These are phyloP conservation scores for Tenthredo livida DNA, from an alignment of 2,888 invertebrate species.

Conservation along the genomic window DNA sequence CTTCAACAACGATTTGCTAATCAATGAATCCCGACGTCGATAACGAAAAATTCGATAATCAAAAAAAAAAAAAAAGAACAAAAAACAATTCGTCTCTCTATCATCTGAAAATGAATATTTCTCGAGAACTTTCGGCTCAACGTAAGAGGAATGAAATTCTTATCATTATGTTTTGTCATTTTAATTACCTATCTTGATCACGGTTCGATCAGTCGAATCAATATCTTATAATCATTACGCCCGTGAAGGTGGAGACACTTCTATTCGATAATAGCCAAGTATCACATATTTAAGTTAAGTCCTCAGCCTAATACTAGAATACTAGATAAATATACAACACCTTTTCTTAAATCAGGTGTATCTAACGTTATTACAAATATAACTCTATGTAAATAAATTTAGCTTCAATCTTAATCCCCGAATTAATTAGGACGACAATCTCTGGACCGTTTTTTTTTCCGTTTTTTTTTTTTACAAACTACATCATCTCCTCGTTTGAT, in stretches of 20 bases:
- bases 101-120: not conserved
- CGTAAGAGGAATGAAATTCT: not conserved
- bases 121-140: not conserved
- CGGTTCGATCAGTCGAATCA: constrained; percentile 13
- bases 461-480: not conserved
- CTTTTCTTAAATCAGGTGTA: not conserved
- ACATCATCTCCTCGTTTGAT: not conserved
- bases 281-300: constrained; percentile 42
- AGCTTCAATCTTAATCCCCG: constrained; percentile 35
- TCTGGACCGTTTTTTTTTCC: not conserved
- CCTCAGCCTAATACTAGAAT: constrained; percentile 38
- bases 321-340: constrained; percentile 32
- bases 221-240: not conserved
- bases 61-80: not conserved
- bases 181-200: not conserved
- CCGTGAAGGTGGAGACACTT: not conserved
- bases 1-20: not conserved
- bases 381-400: constrained; percentile 36
- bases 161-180: not conserved
- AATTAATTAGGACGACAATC: constrained; percentile 14
- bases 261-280: constrained; percentile 36
- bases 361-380: constrained; percentile 11
- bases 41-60: not conserved
- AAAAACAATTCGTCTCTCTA: not conserved
- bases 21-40: not conserved